Base-by-base conservation (phyloP, 30 jellyfish, hydroid and myxozoan genomes). In the Hydractinia symbiolongicarpus region DNA sequence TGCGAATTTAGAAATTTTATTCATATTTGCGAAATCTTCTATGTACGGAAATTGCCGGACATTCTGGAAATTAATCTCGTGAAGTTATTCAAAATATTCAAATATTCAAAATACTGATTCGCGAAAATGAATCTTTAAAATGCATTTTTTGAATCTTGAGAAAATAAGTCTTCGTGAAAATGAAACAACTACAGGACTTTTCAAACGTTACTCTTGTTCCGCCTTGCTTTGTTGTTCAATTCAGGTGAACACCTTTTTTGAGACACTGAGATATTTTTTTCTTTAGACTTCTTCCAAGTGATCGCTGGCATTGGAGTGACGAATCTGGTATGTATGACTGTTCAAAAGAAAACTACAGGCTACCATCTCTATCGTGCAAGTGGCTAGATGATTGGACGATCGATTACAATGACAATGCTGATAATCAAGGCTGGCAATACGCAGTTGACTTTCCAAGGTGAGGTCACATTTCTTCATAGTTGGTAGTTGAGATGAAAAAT, bases 371-470 rank as follows among this genome's bases (percentile, higher is more conserved):
- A 8, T 81, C 82, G 51, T 86, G 96, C 91, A 78, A 79, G 21
- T 91, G 98, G 98, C 78, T 57, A 7, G 91, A 88, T 40, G 96
- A 86, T 16, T 91, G 98, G 98, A 61, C 70, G 40, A 61, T 77
- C 71, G 96, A 79, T 15, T 84, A 55, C 54, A 21, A 76, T 75
- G 77, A 82, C 5, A 81, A 66, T 17, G 62, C 91, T 8, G 98
- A 91, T 66, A 83, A 83, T 50, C 84, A 86, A 11, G 98, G 98
- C n/a, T 91, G 98, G 98, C 98, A 91, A 72, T 91, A 91, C 76
- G 98, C 98, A 21, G 88, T 91, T 68, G 98, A 91, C 73, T 91
- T 91, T 55, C 98, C 98, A 19, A 77, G 96, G 98, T 86, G 16
- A 53, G 79, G 21, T 6, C 44, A 30, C 44, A 30, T 30, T 30